Evolutionary conservation across 2,113 vertebrate species (phyloP).

Genomic region (Dromiciops gliroides): DNA sequence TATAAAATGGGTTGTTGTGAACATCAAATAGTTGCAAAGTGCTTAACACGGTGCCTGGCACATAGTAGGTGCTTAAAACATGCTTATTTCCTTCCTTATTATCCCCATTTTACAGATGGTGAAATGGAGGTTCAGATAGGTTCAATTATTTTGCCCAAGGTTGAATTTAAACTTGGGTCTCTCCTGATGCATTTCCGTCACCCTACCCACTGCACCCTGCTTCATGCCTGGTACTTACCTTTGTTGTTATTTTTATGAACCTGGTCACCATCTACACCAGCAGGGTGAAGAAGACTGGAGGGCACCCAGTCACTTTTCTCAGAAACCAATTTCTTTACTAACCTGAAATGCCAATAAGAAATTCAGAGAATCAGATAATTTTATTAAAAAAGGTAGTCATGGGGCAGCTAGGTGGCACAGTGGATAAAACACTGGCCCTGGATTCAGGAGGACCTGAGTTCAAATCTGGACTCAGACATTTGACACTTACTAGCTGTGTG

Average conservation of each 20-base stretch:
- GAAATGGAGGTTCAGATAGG: not conserved
- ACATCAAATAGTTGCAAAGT: not conserved
- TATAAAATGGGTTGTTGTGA: not conserved
- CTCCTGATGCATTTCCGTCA: not conserved
- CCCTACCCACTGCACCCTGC: not conserved
- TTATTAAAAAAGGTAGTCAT: no score
- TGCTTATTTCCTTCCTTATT: not conserved
- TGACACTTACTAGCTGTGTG: no score
- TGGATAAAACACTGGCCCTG: no score
- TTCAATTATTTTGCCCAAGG: not conserved
- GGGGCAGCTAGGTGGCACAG: no score
- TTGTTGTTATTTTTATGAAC: slow-evolving; percentile 83
- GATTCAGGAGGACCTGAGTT: no score
- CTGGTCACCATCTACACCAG: slow-evolving; percentile 82
- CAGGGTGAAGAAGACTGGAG: slow-evolving; percentile 86
- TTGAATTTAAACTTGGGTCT: not conserved
- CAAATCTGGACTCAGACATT: no score
- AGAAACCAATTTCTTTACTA: slow-evolving; percentile 90
- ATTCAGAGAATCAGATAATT: slow-evolving; percentile 52
- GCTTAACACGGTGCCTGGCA: not conserved
- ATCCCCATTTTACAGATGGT: not conserved
- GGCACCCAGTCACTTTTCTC: slow-evolving; percentile 89
- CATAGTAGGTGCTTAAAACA: no score
- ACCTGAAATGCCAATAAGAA: slow-evolving; percentile 84
- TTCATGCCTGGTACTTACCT: slow-evolving; percentile 76